Conservation (phyloP, 2,888 invertebrate genomes). For the Caenorhabditis drosophilae region DNA sequence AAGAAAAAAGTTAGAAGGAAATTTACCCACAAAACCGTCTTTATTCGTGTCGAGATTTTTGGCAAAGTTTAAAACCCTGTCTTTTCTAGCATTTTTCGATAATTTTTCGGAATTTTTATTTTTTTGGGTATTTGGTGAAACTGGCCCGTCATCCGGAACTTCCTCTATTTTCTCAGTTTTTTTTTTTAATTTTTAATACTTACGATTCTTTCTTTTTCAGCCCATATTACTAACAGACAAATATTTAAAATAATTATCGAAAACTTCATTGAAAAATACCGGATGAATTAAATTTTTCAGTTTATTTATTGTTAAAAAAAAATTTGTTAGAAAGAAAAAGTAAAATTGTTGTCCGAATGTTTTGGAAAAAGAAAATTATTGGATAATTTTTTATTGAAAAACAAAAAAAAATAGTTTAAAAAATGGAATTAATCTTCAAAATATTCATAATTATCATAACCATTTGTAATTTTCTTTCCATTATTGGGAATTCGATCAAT, state of each 20-base stretch:
- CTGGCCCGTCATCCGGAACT: constrained; percentile 16
- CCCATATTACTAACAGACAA: constrained; percentile 15
- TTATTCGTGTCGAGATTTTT: constrained; percentile 86
- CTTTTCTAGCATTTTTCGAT: constrained; percentile 75
- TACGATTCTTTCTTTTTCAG: constrained; percentile 40
- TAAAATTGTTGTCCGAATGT: too few relatives aligned
- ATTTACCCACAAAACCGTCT: constrained; percentile 80
- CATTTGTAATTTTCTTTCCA: neutral
- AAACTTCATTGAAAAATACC: too few relatives aligned
- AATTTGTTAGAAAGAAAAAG: too few relatives aligned
- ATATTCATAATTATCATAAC: neutral
- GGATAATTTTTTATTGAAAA: too few relatives aligned
- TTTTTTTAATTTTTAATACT: constrained; percentile 6
- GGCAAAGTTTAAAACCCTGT: constrained; percentile 70
- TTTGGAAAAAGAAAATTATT: too few relatives aligned
- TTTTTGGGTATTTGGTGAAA: constrained; percentile 76
- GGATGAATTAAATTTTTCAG: too few relatives aligned
- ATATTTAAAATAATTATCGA: too few relatives aligned
- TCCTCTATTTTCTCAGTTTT: too few relatives aligned
- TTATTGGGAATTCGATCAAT: neutral
- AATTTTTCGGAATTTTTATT: constrained; percentile 73
- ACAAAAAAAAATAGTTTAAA: too few relatives aligned
- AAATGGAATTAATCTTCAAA: too few relatives aligned
- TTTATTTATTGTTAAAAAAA: too few relatives aligned
- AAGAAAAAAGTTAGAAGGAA: too few relatives aligned